A percentile compares a stretch with the other conserved stretches of the same genome.
Evolutionary conservation across 2,888 invertebrate genomes (phyloP).

Genomic region (Bombylius discolor): DNA sequence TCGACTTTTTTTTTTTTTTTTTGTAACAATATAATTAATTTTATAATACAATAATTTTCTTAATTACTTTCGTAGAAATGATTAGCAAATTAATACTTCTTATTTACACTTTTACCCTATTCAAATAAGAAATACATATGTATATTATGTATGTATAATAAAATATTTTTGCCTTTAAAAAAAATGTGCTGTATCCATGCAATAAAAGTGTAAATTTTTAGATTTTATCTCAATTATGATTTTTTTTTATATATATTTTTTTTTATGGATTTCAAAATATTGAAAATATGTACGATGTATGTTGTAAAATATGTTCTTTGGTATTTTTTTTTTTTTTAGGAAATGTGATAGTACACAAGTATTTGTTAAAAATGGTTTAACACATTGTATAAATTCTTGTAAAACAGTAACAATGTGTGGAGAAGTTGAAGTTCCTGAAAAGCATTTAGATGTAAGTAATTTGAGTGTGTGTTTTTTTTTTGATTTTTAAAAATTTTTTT

Average conservation of each 20-base stretch:
- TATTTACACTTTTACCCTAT: too few relatives aligned
- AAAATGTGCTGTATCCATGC: too few relatives aligned
- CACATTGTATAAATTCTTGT: slow-evolving; percentile 79
- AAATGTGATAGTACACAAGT: slow-evolving; percentile 82
- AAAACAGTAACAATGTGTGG: slow-evolving; percentile 84
- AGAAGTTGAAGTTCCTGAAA: slow-evolving; percentile 83
- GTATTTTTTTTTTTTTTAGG: slow-evolving; percentile 39
- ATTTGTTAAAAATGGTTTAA: slow-evolving; percentile 67
- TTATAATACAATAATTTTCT: neutral
- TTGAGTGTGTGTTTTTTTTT: neutral
- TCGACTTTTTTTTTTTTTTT: neutral
- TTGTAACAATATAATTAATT: neutral
- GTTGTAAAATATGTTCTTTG: too few relatives aligned
- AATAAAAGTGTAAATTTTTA: too few relatives aligned
- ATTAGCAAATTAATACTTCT: too few relatives aligned
- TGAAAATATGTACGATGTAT: too few relatives aligned
- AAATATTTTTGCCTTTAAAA: too few relatives aligned
- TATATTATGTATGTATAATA: too few relatives aligned
- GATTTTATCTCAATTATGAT: too few relatives aligned
- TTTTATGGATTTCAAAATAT: too few relatives aligned
- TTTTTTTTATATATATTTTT: too few relatives aligned
- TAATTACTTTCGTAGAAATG: neutral
- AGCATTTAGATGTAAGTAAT: slow-evolving; percentile 77
- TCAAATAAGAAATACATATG: too few relatives aligned
- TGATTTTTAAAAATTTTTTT: neutral